Evolutionary conservation across 1,140 invertebrate species (phyloP).

Genomic region (Sweltsa coloradensis): DNA sequence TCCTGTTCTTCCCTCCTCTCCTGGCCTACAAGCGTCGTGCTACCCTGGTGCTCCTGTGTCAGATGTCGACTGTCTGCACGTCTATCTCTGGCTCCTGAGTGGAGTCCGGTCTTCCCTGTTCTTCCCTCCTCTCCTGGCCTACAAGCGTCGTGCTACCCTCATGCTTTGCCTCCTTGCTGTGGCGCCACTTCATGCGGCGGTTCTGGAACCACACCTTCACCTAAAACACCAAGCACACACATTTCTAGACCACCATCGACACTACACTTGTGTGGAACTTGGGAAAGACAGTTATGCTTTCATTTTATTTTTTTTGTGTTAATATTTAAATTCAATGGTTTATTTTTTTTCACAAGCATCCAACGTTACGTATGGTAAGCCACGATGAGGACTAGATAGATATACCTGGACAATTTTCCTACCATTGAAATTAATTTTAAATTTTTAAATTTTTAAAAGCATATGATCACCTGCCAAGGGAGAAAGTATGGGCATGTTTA

Average conservation of each 20-base stretch:
- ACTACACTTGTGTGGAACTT: neutral
- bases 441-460: no score
- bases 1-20: slow-evolving; percentile 2
- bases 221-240: slow-evolving; percentile 30
- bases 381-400: slow-evolving; percentile 1
- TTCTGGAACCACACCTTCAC: slow-evolving; percentile 94
- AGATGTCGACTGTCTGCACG: slow-evolving; percentile 9
- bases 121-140: slow-evolving; percentile 1
- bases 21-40: neutral
- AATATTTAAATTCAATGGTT: no score
- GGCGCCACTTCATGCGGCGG: slow-evolving; percentile 84
- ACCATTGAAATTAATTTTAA: no score
- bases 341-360: slow-evolving; percentile 3
- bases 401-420: slow-evolving; percentile 8
- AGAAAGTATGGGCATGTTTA: no score
- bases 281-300: slow-evolving; percentile 6
- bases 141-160: neutral
- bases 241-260: slow-evolving; percentile 2
- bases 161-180: slow-evolving; percentile 55
- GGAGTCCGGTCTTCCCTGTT: slow-evolving; percentile 8
- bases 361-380: neutral
- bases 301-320: no score
- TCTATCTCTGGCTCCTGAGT: slow-evolving; percentile 11
- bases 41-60: slow-evolving; percentile 16
- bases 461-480: no score